Base-by-base conservation (phyloP, 2,888 invertebrate species). In the Cheilosia vernalis region DNA sequence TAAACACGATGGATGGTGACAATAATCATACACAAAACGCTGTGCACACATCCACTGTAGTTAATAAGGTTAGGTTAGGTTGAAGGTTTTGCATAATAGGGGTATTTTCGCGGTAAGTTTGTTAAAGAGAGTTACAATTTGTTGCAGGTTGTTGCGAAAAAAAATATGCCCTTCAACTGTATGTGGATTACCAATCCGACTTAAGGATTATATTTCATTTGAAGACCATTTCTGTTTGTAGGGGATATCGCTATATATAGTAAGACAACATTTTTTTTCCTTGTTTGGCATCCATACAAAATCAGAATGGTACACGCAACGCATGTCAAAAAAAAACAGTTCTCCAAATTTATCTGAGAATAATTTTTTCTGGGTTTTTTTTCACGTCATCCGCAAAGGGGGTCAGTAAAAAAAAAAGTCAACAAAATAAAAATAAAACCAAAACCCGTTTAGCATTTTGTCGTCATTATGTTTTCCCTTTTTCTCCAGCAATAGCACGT, bases 221-320 rank as follows among this genome's bases (percentile, higher is more conserved):
- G 6, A 27, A 27, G 27, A 27, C 27, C 6, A 27, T 27, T 27
- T 27, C 6, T 19, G 44, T n/a, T 19, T 44, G 44, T 9, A 44
- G 7, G n/a, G 4, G 27, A 27, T 27, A 27, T 27, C 6, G 6
- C 2, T 27, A 7, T 27, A 27, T 27, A 7, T 27, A 27, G 27
- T 27, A 27, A 27, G 27, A 5, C 27, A 0, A 17, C 17, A 0
- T 2, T 33, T 42, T 55, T 27, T 24, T 15, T 27, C 4, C 4
- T 9, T 47, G 21, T 0, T 7, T 13, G 42, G 42, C 61, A 78
- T 55, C 61, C 69, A 47, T 77, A 69, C 15, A 69, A 78, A 70
- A 42, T 49, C 63, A 55, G 27, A 5, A 37, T 44, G n/a, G 21
- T 13, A 40, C 17, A 47, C 4, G 17, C 2, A 7, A 9, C 17